These are phyloP conservation scores for Tipula vernalis DNA, from an alignment of 2,888 invertebrate species.

Conservation along the genomic window DNA sequence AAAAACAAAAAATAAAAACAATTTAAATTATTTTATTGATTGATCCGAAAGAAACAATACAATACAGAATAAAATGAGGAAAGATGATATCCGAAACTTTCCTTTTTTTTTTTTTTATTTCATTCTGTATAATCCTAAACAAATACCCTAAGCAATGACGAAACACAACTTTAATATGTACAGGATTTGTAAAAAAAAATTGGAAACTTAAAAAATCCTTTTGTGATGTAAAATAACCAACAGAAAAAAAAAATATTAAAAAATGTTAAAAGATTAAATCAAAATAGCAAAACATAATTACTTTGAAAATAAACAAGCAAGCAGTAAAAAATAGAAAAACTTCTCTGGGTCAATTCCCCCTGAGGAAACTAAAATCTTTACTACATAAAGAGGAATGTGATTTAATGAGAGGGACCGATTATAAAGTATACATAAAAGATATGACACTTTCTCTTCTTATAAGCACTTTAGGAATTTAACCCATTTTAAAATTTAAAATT, in stretches of 20 bases:
- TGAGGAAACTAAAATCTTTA: neutral
- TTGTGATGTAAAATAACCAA: neutral
- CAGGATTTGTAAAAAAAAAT: neutral
- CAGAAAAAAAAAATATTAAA: neutral
- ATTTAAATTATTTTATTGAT: neutral
- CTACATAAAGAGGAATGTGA: neutral
- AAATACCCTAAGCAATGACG: neutral
- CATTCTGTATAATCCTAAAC: neutral
- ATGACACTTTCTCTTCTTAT: neutral
- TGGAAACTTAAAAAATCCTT: neutral
- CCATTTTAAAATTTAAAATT: neutral
- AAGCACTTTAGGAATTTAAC: neutral
- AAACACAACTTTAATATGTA: neutral
- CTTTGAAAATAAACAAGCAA: neutral
- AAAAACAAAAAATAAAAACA: neutral
- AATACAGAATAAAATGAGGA: neutral
- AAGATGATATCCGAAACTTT: neutral
- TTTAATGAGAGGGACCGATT: neutral
- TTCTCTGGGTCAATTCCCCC: neutral
- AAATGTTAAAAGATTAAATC: neutral
- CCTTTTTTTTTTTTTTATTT: neutral
- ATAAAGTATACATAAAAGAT: neutral
- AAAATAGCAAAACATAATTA: neutral
- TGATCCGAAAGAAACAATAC: neutral
- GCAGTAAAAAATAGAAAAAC: neutral